phyloP scores from a whole-genome alignment of 2,888 invertebrate species.

The Nomada ferruginata region DNA sequence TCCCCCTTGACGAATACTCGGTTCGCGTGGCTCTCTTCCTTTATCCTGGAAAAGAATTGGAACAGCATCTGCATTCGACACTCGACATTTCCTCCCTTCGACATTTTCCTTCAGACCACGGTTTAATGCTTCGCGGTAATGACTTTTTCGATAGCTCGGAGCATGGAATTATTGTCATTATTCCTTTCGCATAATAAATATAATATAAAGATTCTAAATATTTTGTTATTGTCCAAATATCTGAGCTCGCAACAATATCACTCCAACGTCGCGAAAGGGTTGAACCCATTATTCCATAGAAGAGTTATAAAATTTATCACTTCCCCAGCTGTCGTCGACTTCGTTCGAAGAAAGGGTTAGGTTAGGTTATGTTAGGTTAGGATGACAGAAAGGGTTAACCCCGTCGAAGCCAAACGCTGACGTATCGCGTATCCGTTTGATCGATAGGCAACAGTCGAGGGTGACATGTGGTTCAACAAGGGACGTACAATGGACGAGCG shows the following conservation, averaged over 20 bases:
- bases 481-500: slow-evolving; percentile 27
- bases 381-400: not conserved
- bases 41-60: not conserved
- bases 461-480: slow-evolving; percentile 53
- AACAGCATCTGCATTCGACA: slow-evolving; percentile 4
- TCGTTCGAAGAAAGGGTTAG: not conserved
- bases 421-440: slow-evolving; percentile 58
- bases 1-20: not conserved
- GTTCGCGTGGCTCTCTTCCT: not conserved
- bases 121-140: not conserved
- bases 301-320: too few relatives aligned
- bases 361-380: too few relatives aligned
- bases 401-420: slow-evolving; percentile 15
- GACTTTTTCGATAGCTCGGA: not conserved
- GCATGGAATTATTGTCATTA: too few relatives aligned
- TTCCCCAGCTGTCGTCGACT: not conserved
- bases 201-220: too few relatives aligned
- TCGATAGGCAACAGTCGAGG: slow-evolving; percentile 51
- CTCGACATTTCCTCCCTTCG: not conserved
- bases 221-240: too few relatives aligned
- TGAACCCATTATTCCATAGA: too few relatives aligned
- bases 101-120: not conserved
- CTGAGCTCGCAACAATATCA: too few relatives aligned
- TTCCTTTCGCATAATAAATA: too few relatives aligned
- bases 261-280: too few relatives aligned